A percentile compares a stretch with the other conserved stretches of the same genome.
These are phyloP conservation scores for Drosophila paramelanica DNA, from an alignment of 2,888 invertebrate species.

Conservation along the genomic window DNA sequence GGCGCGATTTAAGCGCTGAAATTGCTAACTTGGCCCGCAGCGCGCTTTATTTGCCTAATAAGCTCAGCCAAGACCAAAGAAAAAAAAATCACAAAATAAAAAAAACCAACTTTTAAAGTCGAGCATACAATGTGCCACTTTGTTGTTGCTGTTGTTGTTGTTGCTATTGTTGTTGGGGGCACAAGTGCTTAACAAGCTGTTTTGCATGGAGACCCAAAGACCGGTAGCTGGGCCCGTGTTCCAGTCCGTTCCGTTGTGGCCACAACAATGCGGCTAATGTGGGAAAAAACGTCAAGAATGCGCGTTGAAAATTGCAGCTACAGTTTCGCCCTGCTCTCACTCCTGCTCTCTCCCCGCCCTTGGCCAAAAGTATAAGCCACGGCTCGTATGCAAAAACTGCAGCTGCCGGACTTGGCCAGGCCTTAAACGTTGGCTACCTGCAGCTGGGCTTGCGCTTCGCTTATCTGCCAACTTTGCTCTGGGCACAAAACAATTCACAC, in stretches of 20 bases:
- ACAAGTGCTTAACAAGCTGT: conserved; percentile 82
- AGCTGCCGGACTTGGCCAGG: conserved; percentile 25
- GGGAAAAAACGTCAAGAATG: conserved; percentile 83
- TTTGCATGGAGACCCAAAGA: conserved; percentile 78
- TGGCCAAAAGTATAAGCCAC: not conserved
- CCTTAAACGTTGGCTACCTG: conserved; percentile 53
- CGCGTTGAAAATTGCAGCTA: conserved; percentile 68
- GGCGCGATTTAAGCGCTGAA: conserved; percentile 39
- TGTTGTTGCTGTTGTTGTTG: conserved; percentile 34
- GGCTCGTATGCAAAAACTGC: conserved; percentile 73
- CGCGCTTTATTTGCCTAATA: conserved; percentile 73
- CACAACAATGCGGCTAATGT: conserved; percentile 79
- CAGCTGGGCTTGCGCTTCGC: conserved; percentile 51
- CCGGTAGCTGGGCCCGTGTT: conserved; percentile 57
- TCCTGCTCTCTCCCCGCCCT: not conserved
- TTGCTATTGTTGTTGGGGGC: conserved; percentile 50
- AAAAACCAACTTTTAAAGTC: conserved; percentile 46
- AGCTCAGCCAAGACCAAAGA: conserved; percentile 37
- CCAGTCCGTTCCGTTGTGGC: conserved; percentile 4
- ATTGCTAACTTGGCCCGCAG: conserved; percentile 59
- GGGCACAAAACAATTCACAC: conserved; percentile 81
- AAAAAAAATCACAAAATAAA: conserved; percentile 4
- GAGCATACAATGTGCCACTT: conserved; percentile 67
- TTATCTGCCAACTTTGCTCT: conserved; percentile 67
- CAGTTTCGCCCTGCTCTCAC: conserved; percentile 1